These are phyloP conservation scores for Desmophyllum pertusum DNA, from an alignment of 92 coral and sea anemone genomes.

Conservation along the genomic window DNA sequence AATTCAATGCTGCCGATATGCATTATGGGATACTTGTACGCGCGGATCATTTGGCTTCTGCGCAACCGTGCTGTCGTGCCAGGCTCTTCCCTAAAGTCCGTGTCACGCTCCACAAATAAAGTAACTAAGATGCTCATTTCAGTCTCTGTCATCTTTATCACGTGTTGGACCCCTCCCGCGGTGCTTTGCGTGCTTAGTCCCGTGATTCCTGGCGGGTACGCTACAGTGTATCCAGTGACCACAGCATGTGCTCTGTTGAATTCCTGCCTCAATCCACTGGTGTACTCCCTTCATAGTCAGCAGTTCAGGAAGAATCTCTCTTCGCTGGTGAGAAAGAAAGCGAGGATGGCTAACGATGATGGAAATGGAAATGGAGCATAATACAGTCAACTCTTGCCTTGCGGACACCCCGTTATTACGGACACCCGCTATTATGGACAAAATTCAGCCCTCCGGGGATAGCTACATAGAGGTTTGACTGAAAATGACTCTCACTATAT, in stretches of 20 bases:
- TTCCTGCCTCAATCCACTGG: constrained; percentile 16
- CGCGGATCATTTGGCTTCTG: neutral
- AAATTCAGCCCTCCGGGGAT: no score
- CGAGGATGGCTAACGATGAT: no score
- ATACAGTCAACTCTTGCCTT: no score
- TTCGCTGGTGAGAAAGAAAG: no score
- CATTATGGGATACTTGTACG: neutral
- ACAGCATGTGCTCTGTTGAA: neutral
- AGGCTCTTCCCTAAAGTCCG: neutral
- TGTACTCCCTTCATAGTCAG: constrained; percentile 8
- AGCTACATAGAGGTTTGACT: no score
- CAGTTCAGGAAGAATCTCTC: neutral
- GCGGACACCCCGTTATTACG: no score
- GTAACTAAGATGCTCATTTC: constrained; percentile 6
- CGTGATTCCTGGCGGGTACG: neutral
- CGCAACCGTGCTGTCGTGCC: neutral
- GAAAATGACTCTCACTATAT: no score
- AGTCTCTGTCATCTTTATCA: neutral
- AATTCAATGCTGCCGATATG: constrained; percentile 3
- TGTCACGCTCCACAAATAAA: neutral
- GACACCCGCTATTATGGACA: no score
- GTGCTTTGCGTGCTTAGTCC: neutral
- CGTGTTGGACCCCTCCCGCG: constrained; percentile 7
- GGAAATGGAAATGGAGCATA: no score
- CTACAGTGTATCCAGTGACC: neutral